A percentile compares a stretch with the other conserved stretches of the same genome.
phyloP scores from a whole-genome alignment of 1,140 invertebrate species.

The Holotrichia oblita region DNA sequence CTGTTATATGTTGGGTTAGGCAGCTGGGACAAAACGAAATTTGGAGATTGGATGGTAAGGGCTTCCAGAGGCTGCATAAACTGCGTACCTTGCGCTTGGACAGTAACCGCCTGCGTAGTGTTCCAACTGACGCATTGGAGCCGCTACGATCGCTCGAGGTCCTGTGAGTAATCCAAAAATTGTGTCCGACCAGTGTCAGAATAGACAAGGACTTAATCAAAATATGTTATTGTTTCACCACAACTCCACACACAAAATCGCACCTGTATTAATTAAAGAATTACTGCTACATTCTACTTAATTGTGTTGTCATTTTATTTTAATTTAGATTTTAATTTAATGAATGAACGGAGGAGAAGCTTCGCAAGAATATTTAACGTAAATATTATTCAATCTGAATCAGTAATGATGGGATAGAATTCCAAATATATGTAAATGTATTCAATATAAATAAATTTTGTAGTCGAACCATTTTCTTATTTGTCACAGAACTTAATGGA shows the following conservation, averaged over 20 bases:
- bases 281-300: conserved; percentile 24
- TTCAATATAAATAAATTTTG: not conserved
- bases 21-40: conserved; percentile 76
- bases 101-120: conserved; percentile 69
- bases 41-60: conserved; percentile 64
- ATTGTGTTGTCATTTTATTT: not conserved
- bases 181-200: not conserved
- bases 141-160: conserved; percentile 68
- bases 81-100: conserved; percentile 73
- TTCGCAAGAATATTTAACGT: too few species aligned
- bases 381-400: too few species aligned
- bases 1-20: conserved; percentile 61
- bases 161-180: conserved; percentile 69
- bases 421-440: not conserved
- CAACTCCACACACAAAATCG: conserved; percentile 10
- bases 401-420: too few species aligned
- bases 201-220: conserved; percentile 34
- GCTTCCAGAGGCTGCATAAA: conserved; percentile 65
- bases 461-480: too few species aligned
- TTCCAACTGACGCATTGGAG: conserved; percentile 70
- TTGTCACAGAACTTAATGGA: too few species aligned
- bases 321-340: not conserved
- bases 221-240: not conserved
- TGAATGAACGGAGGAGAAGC: too few species aligned
- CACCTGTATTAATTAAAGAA: not conserved